Base-by-base conservation (phyloP, 2,113 vertebrate genomes). In the Stigmatopora nigra region DNA sequence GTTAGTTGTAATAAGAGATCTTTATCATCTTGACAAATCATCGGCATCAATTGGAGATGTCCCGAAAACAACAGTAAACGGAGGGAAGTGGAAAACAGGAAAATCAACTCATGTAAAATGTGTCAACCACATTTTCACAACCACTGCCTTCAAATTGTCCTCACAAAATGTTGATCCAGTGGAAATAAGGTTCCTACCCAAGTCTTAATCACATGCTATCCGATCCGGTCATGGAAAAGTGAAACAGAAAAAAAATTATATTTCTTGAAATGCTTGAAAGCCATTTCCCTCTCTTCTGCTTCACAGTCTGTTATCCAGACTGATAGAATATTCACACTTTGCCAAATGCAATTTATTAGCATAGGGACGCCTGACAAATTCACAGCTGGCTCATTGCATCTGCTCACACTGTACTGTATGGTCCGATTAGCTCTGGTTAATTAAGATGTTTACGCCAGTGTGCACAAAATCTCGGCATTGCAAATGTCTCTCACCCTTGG, bases 201-300 rank as follows among this genome's bases (percentile, higher is more conserved):
- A 85, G 77, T 69, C 78, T 67, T 81, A 81, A 87, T 82, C 69
- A 80, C 71, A 83, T 75, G 86, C 81, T 85, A 82, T 82, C 52
- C 68, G 76, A 81, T 78, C 63, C 85, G 70, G 68, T 78, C 35
- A 17, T 59, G 67, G 80, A 82, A 85, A 86, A 70, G 7, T 7
- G 55, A 48, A 76, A 72, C 3, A 31, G 61, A 68, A 31, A 69
- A 31, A 67, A 69, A 55, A 55, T 5, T 25, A 5, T 62, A 47
- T 16, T 25, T 61, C 16, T 52, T 52, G 59, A 74, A 65, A 71
- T 60, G 56, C n/a, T 19, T 45, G 12, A n/a, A 61, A 61, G 41
- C 12, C 16, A 25, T 46, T 62, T 62, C 61, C 20, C 44, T 62
- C 44, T 15, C 22, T 55, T 62, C 19, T 56, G 36, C 55, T 31